Evolutionary conservation across 2,113 vertebrate species (phyloP).

Genomic region (Cyprinus carpio): DNA sequence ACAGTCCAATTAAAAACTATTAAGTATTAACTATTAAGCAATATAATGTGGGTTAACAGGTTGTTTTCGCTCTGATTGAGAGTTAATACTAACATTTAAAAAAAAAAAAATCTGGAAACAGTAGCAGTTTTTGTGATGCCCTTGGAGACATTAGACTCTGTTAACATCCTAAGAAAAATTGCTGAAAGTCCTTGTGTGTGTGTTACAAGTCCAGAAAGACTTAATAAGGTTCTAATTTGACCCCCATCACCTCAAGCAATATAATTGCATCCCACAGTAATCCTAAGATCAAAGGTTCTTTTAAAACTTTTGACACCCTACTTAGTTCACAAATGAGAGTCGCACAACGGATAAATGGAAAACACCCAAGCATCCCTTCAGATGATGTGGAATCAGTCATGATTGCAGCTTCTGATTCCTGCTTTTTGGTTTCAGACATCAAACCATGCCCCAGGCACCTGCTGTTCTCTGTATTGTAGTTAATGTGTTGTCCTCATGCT

Average conservation of each 20-base stretch:
- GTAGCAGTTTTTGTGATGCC: neutral
- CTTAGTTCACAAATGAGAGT: conserved; percentile 9
- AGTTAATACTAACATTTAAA: neutral
- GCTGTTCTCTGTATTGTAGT: conserved; percentile 24
- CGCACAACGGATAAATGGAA: conserved; percentile 26
- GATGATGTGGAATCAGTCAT: conserved; percentile 12
- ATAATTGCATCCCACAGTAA: conserved; percentile 30
- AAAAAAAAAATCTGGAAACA: neutral
- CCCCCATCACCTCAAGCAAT: conserved; percentile 20
- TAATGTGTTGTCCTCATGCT: conserved; percentile 38
- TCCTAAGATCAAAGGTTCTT: conserved; percentile 23
- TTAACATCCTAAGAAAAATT: conserved; percentile 5
- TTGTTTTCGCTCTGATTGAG: neutral
- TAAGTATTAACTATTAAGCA: neutral
- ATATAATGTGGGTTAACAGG: neutral
- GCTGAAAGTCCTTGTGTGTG: neutral
- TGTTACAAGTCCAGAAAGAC: neutral
- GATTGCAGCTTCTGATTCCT: conserved; percentile 32
- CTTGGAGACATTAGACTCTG: neutral
- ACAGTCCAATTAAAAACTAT: too few species aligned
- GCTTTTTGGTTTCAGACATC: conserved; percentile 22
- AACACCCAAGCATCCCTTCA: conserved; percentile 25
- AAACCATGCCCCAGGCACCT: conserved; percentile 31
- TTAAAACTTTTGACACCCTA: conserved; percentile 28
- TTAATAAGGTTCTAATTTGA: conserved; percentile 35